These are phyloP conservation scores for Sinella curviseta DNA, from an alignment of 1,140 invertebrate species.

Conservation along the genomic window DNA sequence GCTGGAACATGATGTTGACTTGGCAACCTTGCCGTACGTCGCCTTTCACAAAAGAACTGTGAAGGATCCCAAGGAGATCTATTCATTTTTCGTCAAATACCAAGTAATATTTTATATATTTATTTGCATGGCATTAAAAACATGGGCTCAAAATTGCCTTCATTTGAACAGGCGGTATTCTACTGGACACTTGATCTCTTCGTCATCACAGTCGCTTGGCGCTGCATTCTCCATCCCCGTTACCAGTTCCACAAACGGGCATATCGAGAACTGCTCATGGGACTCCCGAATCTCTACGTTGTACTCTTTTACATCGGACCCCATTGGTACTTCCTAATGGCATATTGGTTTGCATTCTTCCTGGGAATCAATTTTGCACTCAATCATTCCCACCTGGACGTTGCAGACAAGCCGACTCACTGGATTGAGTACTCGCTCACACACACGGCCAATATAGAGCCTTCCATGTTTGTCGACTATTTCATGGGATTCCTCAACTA, in stretches of 20 bases:
- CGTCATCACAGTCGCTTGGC: background rate
- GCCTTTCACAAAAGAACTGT: constrained; percentile 3
- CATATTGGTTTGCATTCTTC: constrained; percentile 30
- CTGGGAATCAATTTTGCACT: constrained; percentile 5
- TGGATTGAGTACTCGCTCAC: constrained; percentile 12
- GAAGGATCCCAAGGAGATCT: background rate
- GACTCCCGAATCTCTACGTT: background rate
- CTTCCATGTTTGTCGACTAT: background rate
- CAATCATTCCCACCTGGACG: too few species aligned
- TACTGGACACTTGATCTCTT: background rate
- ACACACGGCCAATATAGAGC: background rate
- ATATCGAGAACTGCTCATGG: background rate
- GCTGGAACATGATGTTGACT: too few species aligned
- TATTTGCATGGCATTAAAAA: too few species aligned
- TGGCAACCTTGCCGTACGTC: background rate
- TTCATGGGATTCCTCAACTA: constrained; percentile 10
- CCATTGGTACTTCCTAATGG: background rate
- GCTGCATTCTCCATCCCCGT: background rate
- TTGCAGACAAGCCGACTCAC: background rate
- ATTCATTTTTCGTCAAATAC: background rate
- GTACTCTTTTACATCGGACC: background rate
- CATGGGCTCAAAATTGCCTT: too few species aligned
- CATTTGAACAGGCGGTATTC: too few species aligned
- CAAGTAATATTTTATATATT: too few species aligned
- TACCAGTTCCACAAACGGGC: background rate